Evolutionary conservation across 2,797 vertebrate species (phyloP).

Genomic region (Pangasius larnaudii): DNA sequence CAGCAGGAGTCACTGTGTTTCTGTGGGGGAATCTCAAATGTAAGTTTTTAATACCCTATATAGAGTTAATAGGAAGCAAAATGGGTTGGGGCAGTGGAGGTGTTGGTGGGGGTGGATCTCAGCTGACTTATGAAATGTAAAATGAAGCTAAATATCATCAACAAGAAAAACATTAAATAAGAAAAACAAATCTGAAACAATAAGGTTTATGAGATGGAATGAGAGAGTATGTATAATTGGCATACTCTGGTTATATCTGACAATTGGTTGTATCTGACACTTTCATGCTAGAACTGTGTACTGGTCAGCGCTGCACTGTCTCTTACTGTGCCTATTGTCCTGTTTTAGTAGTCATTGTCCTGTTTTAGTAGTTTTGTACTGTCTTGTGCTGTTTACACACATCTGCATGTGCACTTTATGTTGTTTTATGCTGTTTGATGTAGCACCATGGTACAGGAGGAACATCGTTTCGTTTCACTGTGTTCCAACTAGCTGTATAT

Average conservation of each 20-base stretch:
- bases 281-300: too few relatives aligned
- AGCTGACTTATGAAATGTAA: neutral
- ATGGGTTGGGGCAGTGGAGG: neutral
- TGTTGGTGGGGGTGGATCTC: neutral
- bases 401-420: too few relatives aligned
- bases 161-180: neutral
- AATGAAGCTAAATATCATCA: neutral
- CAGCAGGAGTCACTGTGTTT: slow-evolving; percentile 13
- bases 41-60: neutral
- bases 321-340: too few relatives aligned
- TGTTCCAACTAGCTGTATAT: too few relatives aligned
- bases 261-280: too few relatives aligned
- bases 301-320: too few relatives aligned
- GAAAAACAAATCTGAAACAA: neutral
- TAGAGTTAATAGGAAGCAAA: neutral
- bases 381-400: too few relatives aligned
- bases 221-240: neutral
- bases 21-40: neutral
- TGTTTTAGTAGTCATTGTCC: too few relatives aligned
- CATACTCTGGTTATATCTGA: neutral
- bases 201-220: neutral
- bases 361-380: too few relatives aligned
- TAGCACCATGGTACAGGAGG: too few relatives aligned
- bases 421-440: too few relatives aligned
- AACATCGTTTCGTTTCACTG: too few relatives aligned